Evolutionary conservation across 2,888 invertebrate genomes (phyloP).

Genomic region (Drosophila helvetica): DNA sequence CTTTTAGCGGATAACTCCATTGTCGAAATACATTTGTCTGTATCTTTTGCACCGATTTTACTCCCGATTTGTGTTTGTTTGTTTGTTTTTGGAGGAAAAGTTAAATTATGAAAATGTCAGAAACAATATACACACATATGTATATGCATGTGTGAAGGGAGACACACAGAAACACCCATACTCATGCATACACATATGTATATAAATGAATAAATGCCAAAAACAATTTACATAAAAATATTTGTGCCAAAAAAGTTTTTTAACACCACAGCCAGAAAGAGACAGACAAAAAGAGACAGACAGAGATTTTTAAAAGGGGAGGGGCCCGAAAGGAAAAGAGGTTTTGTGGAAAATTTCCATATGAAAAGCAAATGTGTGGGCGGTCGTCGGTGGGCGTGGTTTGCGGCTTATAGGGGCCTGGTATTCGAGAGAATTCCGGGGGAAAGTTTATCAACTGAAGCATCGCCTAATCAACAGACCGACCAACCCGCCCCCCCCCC

Average conservation of each 20-base stretch:
- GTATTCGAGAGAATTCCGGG: neutral
- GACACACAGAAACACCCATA: conserved; percentile 23
- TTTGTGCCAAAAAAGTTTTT: conserved; percentile 68
- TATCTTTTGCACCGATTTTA: neutral
- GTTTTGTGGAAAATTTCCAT: conserved; percentile 59
- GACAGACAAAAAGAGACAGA: too few species aligned
- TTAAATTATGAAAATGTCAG: conserved; percentile 70
- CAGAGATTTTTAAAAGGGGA: neutral
- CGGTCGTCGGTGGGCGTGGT: conserved; percentile 38
- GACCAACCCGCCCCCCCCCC: conserved; percentile 47
- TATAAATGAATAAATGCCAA: conserved; percentile 73
- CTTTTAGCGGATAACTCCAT: neutral
- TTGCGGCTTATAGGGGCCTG: neutral
- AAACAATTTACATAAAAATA: conserved; percentile 77
- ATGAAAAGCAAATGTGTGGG: conserved; percentile 60
- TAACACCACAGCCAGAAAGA: neutral
- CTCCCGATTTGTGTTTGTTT: neutral
- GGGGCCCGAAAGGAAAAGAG: neutral
- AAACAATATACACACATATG: conserved; percentile 45
- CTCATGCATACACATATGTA: conserved; percentile 6
- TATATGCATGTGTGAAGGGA: conserved; percentile 37
- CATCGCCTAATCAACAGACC: conserved; percentile 75
- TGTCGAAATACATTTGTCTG: neutral
- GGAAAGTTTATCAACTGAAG: conserved; percentile 72
- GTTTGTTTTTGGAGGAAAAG: conserved; percentile 37